phyloP scores from a whole-genome alignment of 2,888 invertebrate genomes.

The Andrena fulva region DNA sequence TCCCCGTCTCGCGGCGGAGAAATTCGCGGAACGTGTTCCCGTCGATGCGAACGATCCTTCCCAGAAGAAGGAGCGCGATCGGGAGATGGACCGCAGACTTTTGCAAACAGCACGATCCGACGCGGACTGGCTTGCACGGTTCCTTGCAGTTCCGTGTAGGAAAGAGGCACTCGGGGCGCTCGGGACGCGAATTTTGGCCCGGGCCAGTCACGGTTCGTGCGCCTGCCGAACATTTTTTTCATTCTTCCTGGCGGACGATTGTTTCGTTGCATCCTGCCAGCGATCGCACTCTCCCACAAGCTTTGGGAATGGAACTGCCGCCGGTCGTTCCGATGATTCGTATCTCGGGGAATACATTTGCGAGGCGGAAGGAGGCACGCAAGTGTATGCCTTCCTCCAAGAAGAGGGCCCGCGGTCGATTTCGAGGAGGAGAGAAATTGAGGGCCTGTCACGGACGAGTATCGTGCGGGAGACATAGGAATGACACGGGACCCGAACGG shows the following conservation, averaged over 20 bases:
- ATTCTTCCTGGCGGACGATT: conserved; percentile 78
- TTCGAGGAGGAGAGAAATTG: neutral
- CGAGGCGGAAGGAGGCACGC: neutral
- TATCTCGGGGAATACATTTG: conserved; percentile 63
- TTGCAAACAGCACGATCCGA: neutral
- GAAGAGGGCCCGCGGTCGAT: neutral
- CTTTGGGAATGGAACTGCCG: conserved; percentile 65
- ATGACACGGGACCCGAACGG: neutral
- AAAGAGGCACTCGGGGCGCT: conserved; percentile 32
- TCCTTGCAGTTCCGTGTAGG: neutral
- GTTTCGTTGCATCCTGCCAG: conserved; percentile 80
- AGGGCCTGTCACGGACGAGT: too few species aligned
- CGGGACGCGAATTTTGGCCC: conserved; percentile 69
- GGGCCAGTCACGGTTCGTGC: conserved; percentile 78
- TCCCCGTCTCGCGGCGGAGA: neutral
- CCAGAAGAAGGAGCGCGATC: neutral
- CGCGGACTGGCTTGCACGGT: neutral
- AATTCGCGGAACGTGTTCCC: conserved; percentile 42
- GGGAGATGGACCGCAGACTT: neutral
- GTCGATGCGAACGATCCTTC: neutral
- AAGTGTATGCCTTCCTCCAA: neutral
- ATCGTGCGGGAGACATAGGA: neutral
- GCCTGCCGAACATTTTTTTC: conserved; percentile 75
- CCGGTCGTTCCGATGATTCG: conserved; percentile 66
- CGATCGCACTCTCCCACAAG: conserved; percentile 74